phyloP scores from a whole-genome alignment of 2,888 invertebrate genomes.

The Zonitis immaculata region DNA sequence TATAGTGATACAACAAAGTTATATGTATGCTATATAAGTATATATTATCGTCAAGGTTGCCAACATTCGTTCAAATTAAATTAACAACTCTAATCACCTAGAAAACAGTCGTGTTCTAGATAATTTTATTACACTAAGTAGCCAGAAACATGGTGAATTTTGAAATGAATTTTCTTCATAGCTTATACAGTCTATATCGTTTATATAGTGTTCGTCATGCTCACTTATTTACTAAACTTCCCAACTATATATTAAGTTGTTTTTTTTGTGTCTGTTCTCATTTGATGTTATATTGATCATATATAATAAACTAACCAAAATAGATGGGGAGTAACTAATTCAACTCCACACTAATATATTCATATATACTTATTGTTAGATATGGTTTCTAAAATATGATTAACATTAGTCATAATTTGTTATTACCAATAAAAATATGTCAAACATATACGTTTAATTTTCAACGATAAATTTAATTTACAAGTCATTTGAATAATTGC shows the following conservation, averaged over 20 bases:
- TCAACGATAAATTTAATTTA: conserved; percentile 8
- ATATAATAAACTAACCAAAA: conserved; percentile 5
- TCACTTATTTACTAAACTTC: background rate
- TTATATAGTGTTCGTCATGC: background rate
- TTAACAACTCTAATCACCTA: conserved; percentile 3
- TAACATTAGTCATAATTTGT: no score
- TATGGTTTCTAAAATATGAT: no score
- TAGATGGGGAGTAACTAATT: conserved; percentile 10
- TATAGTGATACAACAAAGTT: background rate
- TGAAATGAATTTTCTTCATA: background rate
- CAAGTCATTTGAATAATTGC: conserved; percentile 14
- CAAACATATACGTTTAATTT: conserved; percentile 3
- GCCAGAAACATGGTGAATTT: background rate
- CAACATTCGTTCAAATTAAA: conserved; percentile 1
- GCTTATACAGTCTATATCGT: background rate
- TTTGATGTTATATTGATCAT: conserved; percentile 9
- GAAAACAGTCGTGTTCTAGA: background rate
- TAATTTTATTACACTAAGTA: background rate
- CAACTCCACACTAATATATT: no score
- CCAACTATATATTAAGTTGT: background rate
- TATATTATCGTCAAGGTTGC: background rate
- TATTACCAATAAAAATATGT: no score
- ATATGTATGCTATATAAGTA: no score
- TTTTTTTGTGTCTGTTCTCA: background rate
- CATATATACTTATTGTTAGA: no score